These are phyloP conservation scores for Temnothorax longispinosus DNA, from an alignment of 1,140 invertebrate species.

Conservation along the genomic window DNA sequence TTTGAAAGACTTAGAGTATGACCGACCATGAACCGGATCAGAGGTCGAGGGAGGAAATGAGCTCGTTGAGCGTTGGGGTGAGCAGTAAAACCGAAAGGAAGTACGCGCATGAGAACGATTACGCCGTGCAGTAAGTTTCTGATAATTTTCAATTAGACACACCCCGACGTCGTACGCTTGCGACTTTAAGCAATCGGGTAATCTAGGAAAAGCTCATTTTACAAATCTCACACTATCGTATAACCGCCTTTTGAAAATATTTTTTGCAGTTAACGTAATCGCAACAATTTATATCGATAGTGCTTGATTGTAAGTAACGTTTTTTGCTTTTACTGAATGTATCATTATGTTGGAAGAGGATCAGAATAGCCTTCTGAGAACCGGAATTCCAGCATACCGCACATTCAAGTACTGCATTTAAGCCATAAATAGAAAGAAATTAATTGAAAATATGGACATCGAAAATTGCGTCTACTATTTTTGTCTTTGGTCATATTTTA, in stretches of 20 bases:
- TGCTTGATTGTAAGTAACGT: background rate
- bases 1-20: conserved; percentile 16
- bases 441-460: background rate
- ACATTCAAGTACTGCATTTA: background rate
- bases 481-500: background rate
- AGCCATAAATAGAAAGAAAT: background rate
- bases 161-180: background rate
- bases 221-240: background rate
- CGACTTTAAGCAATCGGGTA: conserved; percentile 2
- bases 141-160: conserved; percentile 56
- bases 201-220: background rate
- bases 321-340: conserved; percentile 1
- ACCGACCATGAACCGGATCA: conserved; percentile 46
- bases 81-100: conserved; percentile 46
- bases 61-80: conserved; percentile 48
- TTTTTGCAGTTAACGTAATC: background rate
- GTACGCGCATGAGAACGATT: conserved; percentile 47
- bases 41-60: conserved; percentile 55
- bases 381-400: background rate
- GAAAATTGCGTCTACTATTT: background rate
- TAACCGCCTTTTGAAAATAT: background rate
- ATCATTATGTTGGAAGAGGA: background rate
- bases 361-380: conserved; percentile 9
- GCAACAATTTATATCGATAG: conserved; percentile 12
- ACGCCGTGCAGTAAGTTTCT: conserved; percentile 28